Evolutionary conservation across 2,797 vertebrate genomes (phyloP), one percentile per base, ranked within the genome.

Genomic region (Myioborus melanocephalus): DNA sequence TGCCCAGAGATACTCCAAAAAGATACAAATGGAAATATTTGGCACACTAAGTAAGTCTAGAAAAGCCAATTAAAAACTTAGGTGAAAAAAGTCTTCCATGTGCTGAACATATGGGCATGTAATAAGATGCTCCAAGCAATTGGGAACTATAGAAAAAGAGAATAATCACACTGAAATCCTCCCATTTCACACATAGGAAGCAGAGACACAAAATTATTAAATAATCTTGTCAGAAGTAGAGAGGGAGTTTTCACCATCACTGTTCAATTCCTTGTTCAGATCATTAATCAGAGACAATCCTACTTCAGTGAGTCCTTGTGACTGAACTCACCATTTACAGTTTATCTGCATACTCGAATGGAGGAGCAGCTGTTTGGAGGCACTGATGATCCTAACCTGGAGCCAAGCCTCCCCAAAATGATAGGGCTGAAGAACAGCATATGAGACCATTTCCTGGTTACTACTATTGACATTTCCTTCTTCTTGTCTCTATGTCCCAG

Each of bases 401-500:
- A 82, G 34, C 47, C 64, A 61, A 46, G 55, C 2, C 8, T 52
- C 14, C 22, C n/a, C n/a, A 70, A 12, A 79, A 39, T 18, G 16
- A 23, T 2, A 68, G 75, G 30, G 66, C 90, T 87, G 49, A 39
- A 64, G 27, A 68, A 1, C 20, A 85, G 22, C 23, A 16, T 2
- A 12, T 0, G 6, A 41, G 41, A 35, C 9, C 22, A 23, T 56
- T 71, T 79, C 47, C 37, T 52, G 55, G 30, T 78, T 50, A 18
- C 37, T 37, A 0, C 26, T 32, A 9, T 18, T 57, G 55, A 24
- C 2, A 14, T 44, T 73, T 57, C 28, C 50, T 83, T 53, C 14
- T 46, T n/a, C 14, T 43, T 39, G 14, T 65, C 28, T 27, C 14
- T 0, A 15, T 59, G 28, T 14, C 18, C 8, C 34, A 98, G 98